Evolutionary conservation across 2,113 vertebrate genomes (phyloP).

Genomic region (Leptosomus discolor): DNA sequence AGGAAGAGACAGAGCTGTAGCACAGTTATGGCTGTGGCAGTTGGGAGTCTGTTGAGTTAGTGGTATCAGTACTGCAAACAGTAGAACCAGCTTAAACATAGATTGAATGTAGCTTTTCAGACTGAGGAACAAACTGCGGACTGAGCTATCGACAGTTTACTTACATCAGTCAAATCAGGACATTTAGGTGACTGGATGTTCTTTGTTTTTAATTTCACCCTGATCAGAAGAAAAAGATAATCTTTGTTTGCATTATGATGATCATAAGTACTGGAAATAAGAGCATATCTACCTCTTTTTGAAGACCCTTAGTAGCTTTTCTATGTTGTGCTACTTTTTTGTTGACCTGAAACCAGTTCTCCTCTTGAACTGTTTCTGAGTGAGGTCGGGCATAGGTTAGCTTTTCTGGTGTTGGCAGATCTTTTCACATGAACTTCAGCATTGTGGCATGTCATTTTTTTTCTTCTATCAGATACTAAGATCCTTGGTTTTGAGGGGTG

Average conservation of each 20-base stretch:
- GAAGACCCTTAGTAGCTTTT: neutral
- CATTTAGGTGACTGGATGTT: neutral
- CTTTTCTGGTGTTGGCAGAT: neutral
- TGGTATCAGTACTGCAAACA: neutral
- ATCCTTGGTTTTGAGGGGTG: neutral
- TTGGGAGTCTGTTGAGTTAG: neutral
- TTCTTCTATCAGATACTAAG: neutral
- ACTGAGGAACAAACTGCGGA: neutral
- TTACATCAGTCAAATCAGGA: neutral
- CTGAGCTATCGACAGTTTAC: neutral
- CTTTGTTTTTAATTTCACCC: neutral
- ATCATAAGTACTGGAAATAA: neutral
- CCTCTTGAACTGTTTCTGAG: neutral
- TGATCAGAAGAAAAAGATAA: neutral
- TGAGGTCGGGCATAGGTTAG: neutral
- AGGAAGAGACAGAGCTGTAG: neutral
- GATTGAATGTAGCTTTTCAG: neutral
- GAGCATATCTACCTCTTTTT: neutral
- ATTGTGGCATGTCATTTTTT: neutral
- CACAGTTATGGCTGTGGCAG: rapidly evolving
- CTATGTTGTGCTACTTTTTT: neutral
- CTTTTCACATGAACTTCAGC: neutral
- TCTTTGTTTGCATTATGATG: neutral
- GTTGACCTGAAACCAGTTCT: neutral
- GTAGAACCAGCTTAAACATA: neutral